Base-by-base conservation (phyloP, 2,113 vertebrate genomes). In the Pandion haliaetus region DNA sequence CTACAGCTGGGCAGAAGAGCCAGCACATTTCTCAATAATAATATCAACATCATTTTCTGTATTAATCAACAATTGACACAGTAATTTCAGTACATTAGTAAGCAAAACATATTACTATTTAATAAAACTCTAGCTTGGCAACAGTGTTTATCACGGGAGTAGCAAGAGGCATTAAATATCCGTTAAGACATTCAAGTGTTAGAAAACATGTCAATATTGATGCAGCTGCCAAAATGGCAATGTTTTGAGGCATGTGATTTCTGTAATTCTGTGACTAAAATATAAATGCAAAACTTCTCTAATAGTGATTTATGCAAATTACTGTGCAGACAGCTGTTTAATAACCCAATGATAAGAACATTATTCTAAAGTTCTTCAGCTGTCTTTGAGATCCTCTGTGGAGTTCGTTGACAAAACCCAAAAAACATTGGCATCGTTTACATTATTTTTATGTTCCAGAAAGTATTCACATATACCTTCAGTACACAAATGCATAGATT, bases 121-220 rank as follows among this genome's bases (percentile, higher is more conserved):
- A 79, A 45, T 67, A 74, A 83, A 92, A 86, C n/a, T 67, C 86
- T 13, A 92, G 72, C n/a, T 74, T 78, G 50, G 47, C 55, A 93
- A 55, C 79, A 81, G 31, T 18, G 34, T 69, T 95, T 81, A 55
- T 76, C 76, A 78, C 25, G 52, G 32, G 57, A 85, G 31, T 44
- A 95, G 42, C 25, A 63, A 86, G 59, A 86, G 14, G 28, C 34
- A 86, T 67, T 82, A 81, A 95, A 78, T 45, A 95, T 52, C 36
- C 72, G 55, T 82, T 92, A 72, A 82, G 63, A 92, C 47, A 71
- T 26, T 83, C 24, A 94, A 74, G 42, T 57, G 47, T 65, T 74
- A 95, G 92, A 84, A 92, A 95, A 95, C 36, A 79, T 28, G 38
- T 74, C 85, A 92, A 74, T 86, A 87, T 52, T 94, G 82, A 88